A percentile compares a stretch with the other conserved stretches of the same genome.
Conservation (phyloP, 2,888 invertebrate species). For the Platypus cylindrus region DNA sequence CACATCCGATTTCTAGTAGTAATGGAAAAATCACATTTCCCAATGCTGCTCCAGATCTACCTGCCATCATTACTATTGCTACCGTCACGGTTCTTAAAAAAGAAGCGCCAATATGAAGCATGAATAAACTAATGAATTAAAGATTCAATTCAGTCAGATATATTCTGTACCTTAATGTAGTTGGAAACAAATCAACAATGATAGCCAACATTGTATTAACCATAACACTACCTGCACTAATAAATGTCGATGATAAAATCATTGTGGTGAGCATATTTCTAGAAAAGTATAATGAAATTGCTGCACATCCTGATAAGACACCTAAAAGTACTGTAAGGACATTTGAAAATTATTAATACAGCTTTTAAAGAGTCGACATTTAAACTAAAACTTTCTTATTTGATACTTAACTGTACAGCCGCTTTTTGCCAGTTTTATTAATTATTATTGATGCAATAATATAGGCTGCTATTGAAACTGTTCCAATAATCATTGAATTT, state of each 20-base stretch:
- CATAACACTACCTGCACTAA: constrained; percentile 42
- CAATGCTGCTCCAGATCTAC: constrained; percentile 54
- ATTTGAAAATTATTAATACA: not conserved
- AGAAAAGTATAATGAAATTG: constrained; percentile 24
- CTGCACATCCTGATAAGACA: constrained; percentile 7
- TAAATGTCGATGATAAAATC: constrained; percentile 37
- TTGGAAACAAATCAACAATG: constrained; percentile 52
- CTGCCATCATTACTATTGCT: constrained; percentile 56
- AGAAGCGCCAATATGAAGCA: not conserved
- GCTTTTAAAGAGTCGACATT: not conserved
- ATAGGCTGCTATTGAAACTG: constrained; percentile 14
- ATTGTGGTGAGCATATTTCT: constrained; percentile 32
- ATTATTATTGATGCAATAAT: constrained; percentile 16
- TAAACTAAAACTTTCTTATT: constrained; percentile 12
- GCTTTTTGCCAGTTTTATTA: constrained; percentile 18
- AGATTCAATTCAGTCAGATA: too few relatives aligned
- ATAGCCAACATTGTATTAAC: constrained; percentile 49
- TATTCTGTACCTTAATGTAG: constrained; percentile 47
- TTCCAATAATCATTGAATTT: constrained; percentile 20
- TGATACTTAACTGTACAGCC: constrained; percentile 17
- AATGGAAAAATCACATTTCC: constrained; percentile 62
- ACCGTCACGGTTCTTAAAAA: constrained; percentile 56
- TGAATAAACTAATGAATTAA: not conserved
- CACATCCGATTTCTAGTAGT: constrained; percentile 52
- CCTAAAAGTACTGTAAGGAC: constrained; percentile 8